Evolutionary conservation across 2,888 invertebrate species (phyloP).

Genomic region (Blera fallax): DNA sequence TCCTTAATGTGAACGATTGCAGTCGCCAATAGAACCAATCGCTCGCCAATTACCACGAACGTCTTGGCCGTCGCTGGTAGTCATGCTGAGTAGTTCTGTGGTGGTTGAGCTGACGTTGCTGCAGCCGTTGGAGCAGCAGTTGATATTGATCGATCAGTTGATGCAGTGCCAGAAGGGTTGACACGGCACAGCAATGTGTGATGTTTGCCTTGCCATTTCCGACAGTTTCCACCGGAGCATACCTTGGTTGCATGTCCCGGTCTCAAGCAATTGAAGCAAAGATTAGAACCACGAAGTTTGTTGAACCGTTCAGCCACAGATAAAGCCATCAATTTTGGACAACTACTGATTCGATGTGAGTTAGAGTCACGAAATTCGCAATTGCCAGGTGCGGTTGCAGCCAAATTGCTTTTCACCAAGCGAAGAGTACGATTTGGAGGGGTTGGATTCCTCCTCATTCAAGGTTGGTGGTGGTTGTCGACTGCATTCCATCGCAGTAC

Average conservation of each 20-base stretch:
- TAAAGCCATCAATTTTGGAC: not conserved
- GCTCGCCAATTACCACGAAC: conserved; percentile 17
- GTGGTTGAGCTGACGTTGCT: not conserved
- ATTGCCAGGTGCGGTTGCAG: conserved; percentile 16
- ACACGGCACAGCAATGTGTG: not conserved
- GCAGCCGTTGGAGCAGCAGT: not conserved
- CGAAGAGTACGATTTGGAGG: not conserved
- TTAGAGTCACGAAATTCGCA: conserved; percentile 20
- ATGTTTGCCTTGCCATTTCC: conserved; percentile 24
- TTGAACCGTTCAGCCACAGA: conserved; percentile 30
- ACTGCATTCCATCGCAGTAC: not conserved
- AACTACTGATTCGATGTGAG: conserved; percentile 2
- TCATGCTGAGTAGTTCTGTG: not conserved
- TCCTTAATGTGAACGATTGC: conserved; percentile 5
- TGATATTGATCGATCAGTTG: not conserved
- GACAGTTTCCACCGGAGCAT: conserved; percentile 20
- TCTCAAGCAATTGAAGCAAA: conserved; percentile 21
- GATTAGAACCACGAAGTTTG: conserved; percentile 13
- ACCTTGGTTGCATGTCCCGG: conserved; percentile 19
- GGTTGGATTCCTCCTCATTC: not conserved
- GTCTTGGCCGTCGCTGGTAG: conserved; percentile 4
- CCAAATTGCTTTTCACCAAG: conserved; percentile 12
- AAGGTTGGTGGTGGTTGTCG: not conserved
- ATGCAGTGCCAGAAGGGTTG: not conserved
- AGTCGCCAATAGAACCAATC: conserved; percentile 7